Evolutionary conservation across 2,797 vertebrate species (phyloP), one percentile per base, ranked within the genome.

Genomic region (Pangasius mekongensis): DNA sequence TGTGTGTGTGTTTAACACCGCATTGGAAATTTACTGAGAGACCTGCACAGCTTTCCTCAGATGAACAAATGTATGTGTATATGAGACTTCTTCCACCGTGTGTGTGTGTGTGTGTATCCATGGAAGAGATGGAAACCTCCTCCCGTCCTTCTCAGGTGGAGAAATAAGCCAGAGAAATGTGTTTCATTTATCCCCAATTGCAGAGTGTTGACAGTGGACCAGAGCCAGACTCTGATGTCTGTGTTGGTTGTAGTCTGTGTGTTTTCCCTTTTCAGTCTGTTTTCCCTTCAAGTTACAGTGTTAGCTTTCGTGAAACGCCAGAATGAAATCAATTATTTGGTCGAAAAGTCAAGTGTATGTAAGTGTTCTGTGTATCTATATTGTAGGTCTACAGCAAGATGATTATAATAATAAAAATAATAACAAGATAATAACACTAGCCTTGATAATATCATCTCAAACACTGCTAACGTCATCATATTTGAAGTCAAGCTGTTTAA

Each of bases 21-120:
- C 92, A 91, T 93, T 97, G 96, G 96, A 96, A 97, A 96, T 95
- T 94, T 97, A 96, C 96, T 95, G 95, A 93, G 92, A 90, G 83
- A 64, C 39, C 58, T 80, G 86, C 82, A 62, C 74, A 89, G 85
- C 64, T 30, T 86, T 77, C 60, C 85, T 78, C 73, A 86, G 8
- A 77, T 62, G 62, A 66, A 66, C 81, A 83, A 83, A 66, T 83
- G 81, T 64, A 83, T 83, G 81, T 62, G 81, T 83, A 49, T 66
- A 66, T 66, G 86, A 60, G 81, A 62, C 33, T 67, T 85, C 86
- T 83, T 92, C 84, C 66, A 73, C 43, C 22, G 7, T 16, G 43
- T 77, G 74, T 67, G 80, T 27, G 52, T n/a, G 83, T 74, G 86
- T 77, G 74, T 81, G 76, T 66, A 64, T 89, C 66, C 18, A 85